A percentile compares a stretch with the other conserved stretches of the same genome.
These are phyloP conservation scores for Frieseomelitta varia DNA, from an alignment of 1,140 invertebrate genomes.

Conservation along the genomic window DNA sequence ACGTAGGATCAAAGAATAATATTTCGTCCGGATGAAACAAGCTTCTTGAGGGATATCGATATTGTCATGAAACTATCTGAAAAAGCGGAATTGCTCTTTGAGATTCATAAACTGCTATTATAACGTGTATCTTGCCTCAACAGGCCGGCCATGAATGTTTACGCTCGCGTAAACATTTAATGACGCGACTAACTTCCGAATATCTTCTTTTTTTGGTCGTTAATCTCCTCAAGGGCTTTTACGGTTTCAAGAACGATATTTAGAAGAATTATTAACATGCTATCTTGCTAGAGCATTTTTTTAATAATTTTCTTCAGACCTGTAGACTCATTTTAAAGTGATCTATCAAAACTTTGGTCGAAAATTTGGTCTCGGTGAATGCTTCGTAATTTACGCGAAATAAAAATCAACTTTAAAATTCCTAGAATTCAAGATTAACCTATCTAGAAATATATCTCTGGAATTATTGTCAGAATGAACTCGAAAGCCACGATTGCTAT, in stretches of 20 bases:
- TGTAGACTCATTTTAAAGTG: no score
- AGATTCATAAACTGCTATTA: constrained; percentile 18
- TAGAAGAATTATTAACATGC: not conserved
- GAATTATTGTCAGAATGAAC: not conserved
- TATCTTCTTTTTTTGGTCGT: constrained; percentile 7
- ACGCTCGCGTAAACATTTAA: constrained; percentile 48
- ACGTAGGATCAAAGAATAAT: not conserved
- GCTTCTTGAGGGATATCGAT: not conserved
- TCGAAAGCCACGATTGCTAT: not conserved
- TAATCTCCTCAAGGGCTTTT: constrained; percentile 19
- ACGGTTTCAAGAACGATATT: not conserved
- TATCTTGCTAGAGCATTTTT: no score
- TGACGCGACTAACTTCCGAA: constrained; percentile 35
- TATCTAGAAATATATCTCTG: not conserved
- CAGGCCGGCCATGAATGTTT: constrained; percentile 28
- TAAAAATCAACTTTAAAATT: not conserved
- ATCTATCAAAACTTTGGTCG: no score
- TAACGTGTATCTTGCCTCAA: constrained; percentile 11
- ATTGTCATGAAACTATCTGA: not conserved
- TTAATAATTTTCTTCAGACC: not conserved
- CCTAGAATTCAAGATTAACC: not conserved
- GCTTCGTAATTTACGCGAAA: not conserved
- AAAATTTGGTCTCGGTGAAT: not conserved
- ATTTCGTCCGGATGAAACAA: not conserved
- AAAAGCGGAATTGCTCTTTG: not conserved